Conservation (phyloP, 2,888 invertebrate genomes). For the Scaptomyza caliginosa region DNA sequence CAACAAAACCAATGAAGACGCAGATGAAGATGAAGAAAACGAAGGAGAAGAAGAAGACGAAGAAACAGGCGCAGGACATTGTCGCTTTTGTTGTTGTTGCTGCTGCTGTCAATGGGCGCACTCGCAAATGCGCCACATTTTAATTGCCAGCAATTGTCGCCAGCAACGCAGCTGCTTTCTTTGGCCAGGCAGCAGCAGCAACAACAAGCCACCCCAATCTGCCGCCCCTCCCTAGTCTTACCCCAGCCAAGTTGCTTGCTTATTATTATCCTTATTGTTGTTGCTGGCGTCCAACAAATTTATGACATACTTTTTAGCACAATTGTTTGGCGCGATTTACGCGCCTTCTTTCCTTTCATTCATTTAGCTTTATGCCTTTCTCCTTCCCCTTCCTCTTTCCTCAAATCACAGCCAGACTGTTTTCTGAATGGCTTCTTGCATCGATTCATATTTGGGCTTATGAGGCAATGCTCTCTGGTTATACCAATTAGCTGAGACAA, state of each 20-base stretch:
- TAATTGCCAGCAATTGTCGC: conserved; percentile 79
- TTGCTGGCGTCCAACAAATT: conserved; percentile 65
- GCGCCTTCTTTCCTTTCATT: conserved; percentile 50
- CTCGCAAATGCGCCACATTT: conserved; percentile 75
- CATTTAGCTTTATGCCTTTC: conserved; percentile 2
- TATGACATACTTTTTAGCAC: conserved; percentile 80
- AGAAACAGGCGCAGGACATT: conserved; percentile 46
- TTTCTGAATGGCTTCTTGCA: conserved; percentile 21
- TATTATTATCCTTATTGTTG: conserved; percentile 28
- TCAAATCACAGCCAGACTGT: conserved; percentile 13
- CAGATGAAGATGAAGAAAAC: conserved; percentile 14
- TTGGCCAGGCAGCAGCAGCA: conserved; percentile 14
- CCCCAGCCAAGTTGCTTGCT: conserved; percentile 11
- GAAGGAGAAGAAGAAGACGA: not conserved
- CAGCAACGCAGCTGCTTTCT: conserved; percentile 53
- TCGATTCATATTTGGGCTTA: not conserved
- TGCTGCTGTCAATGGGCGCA: conserved; percentile 59
- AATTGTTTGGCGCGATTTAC: conserved; percentile 79
- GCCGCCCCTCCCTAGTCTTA: not conserved
- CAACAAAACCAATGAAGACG: not conserved
- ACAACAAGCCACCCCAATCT: not conserved
- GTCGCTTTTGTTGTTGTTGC: conserved; percentile 23
- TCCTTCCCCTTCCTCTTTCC: not conserved
- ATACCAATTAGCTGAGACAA: conserved; percentile 50
- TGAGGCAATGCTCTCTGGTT: not conserved